A percentile compares a stretch with the other conserved stretches of the same genome.
These are phyloP conservation scores for Hylaeus anthracinus DNA, from an alignment of 1,140 invertebrate genomes.

Conservation along the genomic window DNA sequence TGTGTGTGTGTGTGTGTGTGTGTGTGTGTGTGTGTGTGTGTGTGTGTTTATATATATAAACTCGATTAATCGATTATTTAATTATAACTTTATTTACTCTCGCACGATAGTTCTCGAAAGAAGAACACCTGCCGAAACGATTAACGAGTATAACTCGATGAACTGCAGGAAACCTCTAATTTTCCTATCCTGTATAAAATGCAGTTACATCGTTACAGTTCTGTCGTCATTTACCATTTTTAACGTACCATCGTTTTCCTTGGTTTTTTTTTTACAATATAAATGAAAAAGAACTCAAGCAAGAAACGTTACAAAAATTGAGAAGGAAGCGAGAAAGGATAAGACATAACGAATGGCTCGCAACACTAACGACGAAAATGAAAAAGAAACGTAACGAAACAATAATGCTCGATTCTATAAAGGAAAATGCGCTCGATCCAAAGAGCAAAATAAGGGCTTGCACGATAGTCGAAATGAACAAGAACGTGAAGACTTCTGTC, in stretches of 20 bases:
- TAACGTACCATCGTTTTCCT: too few relatives aligned
- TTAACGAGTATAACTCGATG: conserved; percentile 47
- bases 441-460: conserved; percentile 23
- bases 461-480: neutral
- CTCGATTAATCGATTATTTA: conserved; percentile 62
- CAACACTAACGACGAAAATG: conserved; percentile 27
- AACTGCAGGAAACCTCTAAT: conserved; percentile 7
- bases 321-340: neutral
- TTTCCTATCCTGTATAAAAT: conserved; percentile 28
- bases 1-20: too few relatives aligned
- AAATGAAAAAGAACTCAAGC: neutral
- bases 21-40: too few relatives aligned
- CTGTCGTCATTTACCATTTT: neutral
- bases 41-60: conserved; percentile 5
- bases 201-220: conserved; percentile 37
- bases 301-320: neutral
- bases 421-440: conserved; percentile 31
- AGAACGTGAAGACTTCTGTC: neutral
- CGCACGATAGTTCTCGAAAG: conserved; percentile 41
- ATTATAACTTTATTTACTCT: conserved; percentile 65
- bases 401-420: neutral
- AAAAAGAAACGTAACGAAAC: neutral
- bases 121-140: conserved; percentile 38
- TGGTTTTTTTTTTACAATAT: too few relatives aligned
- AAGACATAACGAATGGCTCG: neutral